These are phyloP conservation scores for Nanorana parkeri DNA, from an alignment of 2,113 vertebrate genomes.

Conservation along the genomic window DNA sequence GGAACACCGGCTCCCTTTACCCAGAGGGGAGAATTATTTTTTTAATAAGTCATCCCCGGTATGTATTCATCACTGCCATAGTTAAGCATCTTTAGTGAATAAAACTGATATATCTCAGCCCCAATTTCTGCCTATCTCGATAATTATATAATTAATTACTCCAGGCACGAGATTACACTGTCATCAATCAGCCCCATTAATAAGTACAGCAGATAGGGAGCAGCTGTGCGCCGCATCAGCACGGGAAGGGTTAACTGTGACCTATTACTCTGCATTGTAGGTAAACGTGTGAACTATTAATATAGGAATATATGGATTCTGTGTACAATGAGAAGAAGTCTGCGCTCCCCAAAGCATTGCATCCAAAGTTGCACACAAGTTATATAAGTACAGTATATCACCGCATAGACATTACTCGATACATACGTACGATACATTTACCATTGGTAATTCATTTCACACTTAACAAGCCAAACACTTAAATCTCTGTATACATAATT, in stretches of 20 bases:
- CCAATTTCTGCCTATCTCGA: constrained; percentile 11
- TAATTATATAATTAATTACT: constrained; percentile 33
- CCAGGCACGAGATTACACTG: not conserved
- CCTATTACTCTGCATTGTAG: not conserved
- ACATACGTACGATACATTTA: no score
- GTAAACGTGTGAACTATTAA: not conserved
- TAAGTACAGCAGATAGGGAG: not conserved
- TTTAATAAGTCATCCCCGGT: no score
- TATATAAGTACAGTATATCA: no score
- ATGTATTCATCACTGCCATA: constrained; percentile 5
- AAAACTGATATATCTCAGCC: constrained; percentile 4
- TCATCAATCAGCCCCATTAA: constrained; percentile 31
- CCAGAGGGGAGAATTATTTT: no score
- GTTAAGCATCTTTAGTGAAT: constrained; percentile 20
- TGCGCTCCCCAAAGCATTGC: no score
- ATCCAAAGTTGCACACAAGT: no score
- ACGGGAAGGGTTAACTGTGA: constrained; percentile 4
- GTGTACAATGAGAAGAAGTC: not conserved
- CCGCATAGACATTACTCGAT: no score
- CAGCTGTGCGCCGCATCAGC: not conserved
- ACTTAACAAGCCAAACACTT: no score
- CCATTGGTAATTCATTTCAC: no score
- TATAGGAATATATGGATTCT: no score
- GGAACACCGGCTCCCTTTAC: no score
- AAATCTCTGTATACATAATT: no score